Evolutionary conservation across 2,113 vertebrate genomes (phyloP), one percentile per base, ranked within the genome.

Genomic region (Phainopepla nitens): DNA sequence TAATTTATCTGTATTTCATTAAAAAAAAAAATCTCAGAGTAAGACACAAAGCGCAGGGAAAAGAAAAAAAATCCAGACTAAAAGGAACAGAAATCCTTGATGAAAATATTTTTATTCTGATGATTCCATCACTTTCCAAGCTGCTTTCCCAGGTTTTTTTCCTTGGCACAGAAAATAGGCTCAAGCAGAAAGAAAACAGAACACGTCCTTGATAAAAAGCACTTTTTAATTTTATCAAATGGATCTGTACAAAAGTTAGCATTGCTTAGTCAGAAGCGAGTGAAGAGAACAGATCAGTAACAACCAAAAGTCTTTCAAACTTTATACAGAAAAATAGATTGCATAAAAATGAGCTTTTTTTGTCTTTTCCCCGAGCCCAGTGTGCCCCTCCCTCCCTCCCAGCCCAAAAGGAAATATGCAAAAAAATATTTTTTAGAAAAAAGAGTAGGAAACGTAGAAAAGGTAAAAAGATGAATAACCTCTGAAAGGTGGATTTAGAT

Each of bases 221-320:
- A 20, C 96, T 98, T 98, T 98, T 98, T 98, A 98, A 98, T 98
- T 97, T 97, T 98, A 98, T 97, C 98, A 98, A 98, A 98, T 98
- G 49, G 91, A 98, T 98, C 98, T 99, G 98, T 98, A 97, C 98
- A 98, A 99, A 98, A 98, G 98, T 99, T 99, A 99, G 99, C 98
- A 96, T 98, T 98, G 98, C 98, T 98, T 98, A 98, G 98, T 98
- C 98, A 98, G 98, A 98, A 98, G 98, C 96, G 94, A 98, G 98
- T 97, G 97, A 98, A 98, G 90, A 97, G 98, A 98, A 98, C 98
- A 98, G 97, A 97, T 97, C 96, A 97, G 97, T 97, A 98, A 97
- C 95, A 97, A 95, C 83, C 70, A 85, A 97, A 97, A 93, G 95
- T 96, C 93, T 95, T 90, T 96, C 95, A 89, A 97, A 97, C 96